Percentiles rank a stretch among this genome's conserved stretches.
Conservation (phyloP, 2,888 invertebrate genomes). For the Ommatoiulus sabulosus region DNA sequence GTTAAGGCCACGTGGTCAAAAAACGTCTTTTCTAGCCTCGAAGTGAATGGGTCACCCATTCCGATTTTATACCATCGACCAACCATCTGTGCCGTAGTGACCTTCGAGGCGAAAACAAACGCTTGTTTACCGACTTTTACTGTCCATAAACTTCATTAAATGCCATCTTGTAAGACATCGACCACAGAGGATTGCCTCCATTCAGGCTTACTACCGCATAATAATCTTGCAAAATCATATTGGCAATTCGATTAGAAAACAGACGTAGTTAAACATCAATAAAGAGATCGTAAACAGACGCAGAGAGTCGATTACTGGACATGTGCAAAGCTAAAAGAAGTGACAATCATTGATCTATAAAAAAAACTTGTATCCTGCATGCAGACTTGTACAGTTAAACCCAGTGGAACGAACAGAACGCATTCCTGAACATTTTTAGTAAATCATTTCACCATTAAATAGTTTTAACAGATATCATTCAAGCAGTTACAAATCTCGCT, state of each 20-base stretch:
- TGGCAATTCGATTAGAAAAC: background rate
- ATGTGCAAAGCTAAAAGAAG: background rate
- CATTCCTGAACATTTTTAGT: no score
- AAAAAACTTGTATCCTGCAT: no score
- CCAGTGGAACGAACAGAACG: no score
- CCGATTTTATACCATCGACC: background rate
- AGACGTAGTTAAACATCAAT: constrained; percentile 3
- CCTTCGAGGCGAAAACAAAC: background rate
- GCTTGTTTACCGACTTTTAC: background rate
- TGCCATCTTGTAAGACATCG: background rate
- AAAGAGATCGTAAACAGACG: background rate
- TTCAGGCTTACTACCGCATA: background rate
- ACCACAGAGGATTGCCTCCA: background rate
- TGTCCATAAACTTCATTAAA: constrained; percentile 22
- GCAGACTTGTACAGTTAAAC: no score
- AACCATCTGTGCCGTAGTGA: background rate
- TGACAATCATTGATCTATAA: background rate
- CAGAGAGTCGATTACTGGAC: background rate
- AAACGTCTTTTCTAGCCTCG: background rate
- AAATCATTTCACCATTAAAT: no score
- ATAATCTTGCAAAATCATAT: constrained; percentile 38
- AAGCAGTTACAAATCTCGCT: no score
- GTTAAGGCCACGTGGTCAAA: no score
- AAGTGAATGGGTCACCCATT: background rate
- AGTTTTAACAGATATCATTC: no score